Evolutionary conservation across 2,888 invertebrate genomes (phyloP).

Genomic region (Agonopterix alstromeriana): DNA sequence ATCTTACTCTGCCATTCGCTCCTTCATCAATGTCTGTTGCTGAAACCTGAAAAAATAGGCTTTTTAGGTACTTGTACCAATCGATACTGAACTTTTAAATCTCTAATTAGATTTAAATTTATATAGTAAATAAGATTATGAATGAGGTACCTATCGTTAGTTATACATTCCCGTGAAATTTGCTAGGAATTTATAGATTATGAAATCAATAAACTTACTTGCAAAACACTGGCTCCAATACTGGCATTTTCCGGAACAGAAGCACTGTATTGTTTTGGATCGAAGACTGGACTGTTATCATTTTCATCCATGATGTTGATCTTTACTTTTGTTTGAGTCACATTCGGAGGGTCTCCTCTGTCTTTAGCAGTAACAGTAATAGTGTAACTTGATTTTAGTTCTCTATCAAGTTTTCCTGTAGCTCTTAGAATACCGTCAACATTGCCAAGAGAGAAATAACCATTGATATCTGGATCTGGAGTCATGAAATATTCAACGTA

Average conservation of each 20-base stretch:
- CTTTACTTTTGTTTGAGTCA: constrained; percentile 81
- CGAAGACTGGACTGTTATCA: constrained; percentile 92
- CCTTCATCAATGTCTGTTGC: constrained; percentile 94
- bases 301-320: constrained; percentile 91
- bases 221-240: constrained; percentile 92
- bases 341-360: constrained; percentile 88
- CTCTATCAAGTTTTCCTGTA: constrained; percentile 90
- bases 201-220: constrained; percentile 70
- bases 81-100: neutral
- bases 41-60: constrained; percentile 79
- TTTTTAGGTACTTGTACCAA: no score
- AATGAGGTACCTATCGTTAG: neutral
- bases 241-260: constrained; percentile 95
- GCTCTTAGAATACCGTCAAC: constrained; percentile 92
- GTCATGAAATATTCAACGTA: constrained; percentile 91
- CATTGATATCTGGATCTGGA: constrained; percentile 79
- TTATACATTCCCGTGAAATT: neutral
- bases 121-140: neutral
- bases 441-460: constrained; percentile 87
- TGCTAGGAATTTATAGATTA: neutral
- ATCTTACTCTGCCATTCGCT: constrained; percentile 92
- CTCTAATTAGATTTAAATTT: no score
- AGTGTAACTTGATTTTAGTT: constrained; percentile 84
- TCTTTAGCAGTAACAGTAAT: constrained; percentile 90
- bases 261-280: constrained; percentile 92